Conservation (phyloP, 1,140 invertebrate species). For the Brachionus sp. region DNA sequence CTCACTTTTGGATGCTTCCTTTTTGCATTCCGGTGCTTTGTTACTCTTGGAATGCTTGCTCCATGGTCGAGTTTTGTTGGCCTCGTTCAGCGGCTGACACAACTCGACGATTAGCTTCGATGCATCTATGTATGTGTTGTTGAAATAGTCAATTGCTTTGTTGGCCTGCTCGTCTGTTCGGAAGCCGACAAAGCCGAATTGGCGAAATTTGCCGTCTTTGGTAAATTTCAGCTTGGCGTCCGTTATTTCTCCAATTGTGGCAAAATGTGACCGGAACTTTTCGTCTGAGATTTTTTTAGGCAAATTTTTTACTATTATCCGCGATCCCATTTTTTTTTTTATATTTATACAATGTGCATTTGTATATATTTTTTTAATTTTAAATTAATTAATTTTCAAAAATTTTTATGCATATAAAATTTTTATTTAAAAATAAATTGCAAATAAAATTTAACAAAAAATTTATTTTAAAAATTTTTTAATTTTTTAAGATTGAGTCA, state of each 20-base stretch:
- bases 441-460: too few species aligned
- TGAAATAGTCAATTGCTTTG: constrained; percentile 71
- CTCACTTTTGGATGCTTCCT: too few species aligned
- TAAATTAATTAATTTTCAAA: too few species aligned
- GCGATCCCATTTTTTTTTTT: constrained; percentile 23
- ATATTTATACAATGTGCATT: neutral
- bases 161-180: constrained; percentile 73
- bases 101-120: constrained; percentile 72
- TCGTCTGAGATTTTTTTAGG: constrained; percentile 43
- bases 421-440: too few species aligned
- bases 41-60: constrained; percentile 62
- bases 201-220: constrained; percentile 80
- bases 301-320: constrained; percentile 43
- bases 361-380: neutral
- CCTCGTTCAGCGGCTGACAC: constrained; percentile 73
- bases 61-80: constrained; percentile 80
- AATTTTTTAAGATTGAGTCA: too few species aligned
- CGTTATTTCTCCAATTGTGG: constrained; percentile 64
- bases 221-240: constrained; percentile 88
- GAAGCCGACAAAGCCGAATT: constrained; percentile 87
- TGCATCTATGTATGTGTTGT: constrained; percentile 78
- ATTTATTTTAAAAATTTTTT: too few species aligned
- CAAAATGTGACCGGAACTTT: constrained; percentile 20
- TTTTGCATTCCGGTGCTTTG: neutral
- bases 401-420: too few species aligned